Evolutionary conservation across 2,888 invertebrate species (phyloP), one percentile per base, ranked within the genome.

Genomic region (Aromia moschata): DNA sequence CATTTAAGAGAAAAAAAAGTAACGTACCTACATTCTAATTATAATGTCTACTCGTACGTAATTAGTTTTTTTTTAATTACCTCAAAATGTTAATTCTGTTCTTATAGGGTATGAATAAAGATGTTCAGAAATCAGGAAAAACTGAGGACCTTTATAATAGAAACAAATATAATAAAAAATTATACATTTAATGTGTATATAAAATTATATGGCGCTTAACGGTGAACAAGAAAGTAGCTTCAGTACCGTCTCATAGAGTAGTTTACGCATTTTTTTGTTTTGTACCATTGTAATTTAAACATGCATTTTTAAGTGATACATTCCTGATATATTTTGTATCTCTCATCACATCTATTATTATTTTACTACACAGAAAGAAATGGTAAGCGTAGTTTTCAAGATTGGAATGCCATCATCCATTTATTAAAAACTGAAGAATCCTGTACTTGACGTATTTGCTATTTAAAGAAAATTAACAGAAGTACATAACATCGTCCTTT

Each of bases 201-300:
- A 76, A 71, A 70, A 70, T 70, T 75, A 74, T 74, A 75, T 75
- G 74, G 74, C 74, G 76, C 74, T 76, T 75, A 70, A 73, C 67
- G 68, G 65, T 68, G 69, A 65, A 68, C 33, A 33, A 64, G 56
- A 60, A 72, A 74, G 71, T 75, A 75, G 75, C 75, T 75, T 75
- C 70, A 72, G 67, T 70, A 68, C 70, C 68, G 70, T 72, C 71
- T 71, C 63, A 65, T 74, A 74, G 73, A 62, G 62, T 72, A 72
- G 72, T 65, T 60, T 62, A 62, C 56, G 61, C 62, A 62, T 67
- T 71, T n/a, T n/a, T n/a, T 66, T 63, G 63, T 59, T 56, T 60
- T 41, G 20, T 62, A 54, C 45, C 58, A 65, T 59, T 63, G 64
- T 65, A 65, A 67, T 64, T 58, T 61, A 63, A 68, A 71, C 64